These are phyloP conservation scores for Neopelma chrysocephalum DNA, from an alignment of 2,797 vertebrate genomes.

Conservation along the genomic window DNA sequence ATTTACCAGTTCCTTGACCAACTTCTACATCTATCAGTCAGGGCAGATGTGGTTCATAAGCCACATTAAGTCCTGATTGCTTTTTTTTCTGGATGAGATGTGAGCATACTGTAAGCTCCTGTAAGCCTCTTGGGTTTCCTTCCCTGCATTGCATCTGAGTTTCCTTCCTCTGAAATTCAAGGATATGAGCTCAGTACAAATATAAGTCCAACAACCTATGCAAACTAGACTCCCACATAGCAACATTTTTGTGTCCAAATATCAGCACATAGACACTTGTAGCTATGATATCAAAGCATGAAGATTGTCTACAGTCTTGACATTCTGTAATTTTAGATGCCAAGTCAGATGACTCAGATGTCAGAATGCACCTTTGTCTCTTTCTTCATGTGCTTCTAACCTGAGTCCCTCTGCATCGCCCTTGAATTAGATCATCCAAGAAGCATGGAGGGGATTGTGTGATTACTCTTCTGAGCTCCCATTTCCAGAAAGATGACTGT, in stretches of 20 bases:
- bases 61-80: background rate
- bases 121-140: background rate
- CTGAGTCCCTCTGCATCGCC: background rate
- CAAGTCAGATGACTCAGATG: background rate
- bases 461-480: background rate
- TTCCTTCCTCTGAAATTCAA: background rate
- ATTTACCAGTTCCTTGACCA: background rate
- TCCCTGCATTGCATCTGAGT: background rate
- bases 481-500: background rate
- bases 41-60: background rate
- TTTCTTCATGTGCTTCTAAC: background rate
- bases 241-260: background rate
- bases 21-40: background rate
- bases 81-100: background rate
- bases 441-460: background rate
- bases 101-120: fast-evolving
- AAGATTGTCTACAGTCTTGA: background rate
- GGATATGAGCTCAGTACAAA: background rate
- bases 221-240: background rate
- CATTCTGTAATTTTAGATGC: background rate
- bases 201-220: background rate
- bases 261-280: background rate
- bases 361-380: background rate
- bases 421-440: background rate
- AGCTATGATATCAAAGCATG: background rate